Percentiles rank a stretch among this genome's conserved stretches.
Conservation (phyloP, 1,140 invertebrate species). For the Zaprionus capensis region DNA sequence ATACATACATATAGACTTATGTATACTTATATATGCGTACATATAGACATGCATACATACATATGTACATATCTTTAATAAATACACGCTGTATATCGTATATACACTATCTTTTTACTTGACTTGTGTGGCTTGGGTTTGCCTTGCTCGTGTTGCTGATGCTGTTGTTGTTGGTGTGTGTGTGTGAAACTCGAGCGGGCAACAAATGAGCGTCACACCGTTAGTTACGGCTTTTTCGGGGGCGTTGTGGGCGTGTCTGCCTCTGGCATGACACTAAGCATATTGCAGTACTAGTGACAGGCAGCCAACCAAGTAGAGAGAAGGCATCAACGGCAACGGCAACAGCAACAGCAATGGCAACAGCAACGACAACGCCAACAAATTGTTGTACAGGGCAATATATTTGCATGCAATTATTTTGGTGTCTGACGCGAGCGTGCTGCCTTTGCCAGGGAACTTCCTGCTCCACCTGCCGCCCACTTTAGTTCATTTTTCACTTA, state of each 20-base stretch:
- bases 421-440: conserved; percentile 23
- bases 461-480: background rate
- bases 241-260: conserved; percentile 14
- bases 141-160: background rate
- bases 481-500: conserved; percentile 26
- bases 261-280: conserved; percentile 30
- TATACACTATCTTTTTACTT: background rate
- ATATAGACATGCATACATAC: too few relatives aligned
- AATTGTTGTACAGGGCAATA: conserved; percentile 41
- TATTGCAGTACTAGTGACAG: conserved; percentile 11
- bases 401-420: conserved; percentile 49
- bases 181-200: conserved; percentile 23
- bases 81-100: background rate
- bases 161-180: background rate
- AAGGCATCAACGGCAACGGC: conserved; percentile 11
- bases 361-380: conserved; percentile 6
- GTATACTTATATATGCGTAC: too few relatives aligned
- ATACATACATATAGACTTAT: too few relatives aligned
- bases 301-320: background rate
- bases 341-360: background rate
- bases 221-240: conserved; percentile 23
- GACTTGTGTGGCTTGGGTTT: background rate
- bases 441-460: background rate
- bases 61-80: background rate
- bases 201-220: conserved; percentile 35